A percentile compares a stretch with the other conserved stretches of the same genome.
phyloP scores from a whole-genome alignment of 2,113 vertebrate genomes.

The Myanophis thanlyinensis region DNA sequence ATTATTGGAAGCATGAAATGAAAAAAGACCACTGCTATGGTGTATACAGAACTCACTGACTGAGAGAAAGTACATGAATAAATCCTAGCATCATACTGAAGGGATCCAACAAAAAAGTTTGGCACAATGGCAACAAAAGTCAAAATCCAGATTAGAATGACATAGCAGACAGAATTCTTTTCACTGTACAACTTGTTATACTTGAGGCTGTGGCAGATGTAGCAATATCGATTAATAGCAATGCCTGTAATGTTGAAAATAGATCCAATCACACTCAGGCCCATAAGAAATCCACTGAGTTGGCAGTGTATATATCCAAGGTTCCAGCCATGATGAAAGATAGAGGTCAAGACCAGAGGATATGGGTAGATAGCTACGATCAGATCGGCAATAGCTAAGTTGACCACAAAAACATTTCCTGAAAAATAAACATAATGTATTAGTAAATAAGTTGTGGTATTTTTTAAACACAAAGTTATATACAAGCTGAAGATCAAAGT shows the following conservation, averaged over 20 bases:
- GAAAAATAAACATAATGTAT: slow-evolving; percentile 58
- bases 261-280: slow-evolving; percentile 92
- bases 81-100: slow-evolving; percentile 90
- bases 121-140: slow-evolving; percentile 89
- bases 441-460: neutral
- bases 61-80: slow-evolving; percentile 94
- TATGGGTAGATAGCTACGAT: slow-evolving; percentile 95
- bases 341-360: slow-evolving; percentile 88
- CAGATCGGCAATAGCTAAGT: slow-evolving; percentile 90
- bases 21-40: slow-evolving; percentile 92
- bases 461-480: neutral
- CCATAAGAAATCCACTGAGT: slow-evolving; percentile 94
- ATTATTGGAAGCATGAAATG: slow-evolving; percentile 92
- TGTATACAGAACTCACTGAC: slow-evolving; percentile 90
- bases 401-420: slow-evolving; percentile 90
- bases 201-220: slow-evolving; percentile 94
- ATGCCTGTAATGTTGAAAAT: slow-evolving; percentile 97
- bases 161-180: slow-evolving; percentile 88
- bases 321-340: slow-evolving; percentile 90
- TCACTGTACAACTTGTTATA: slow-evolving; percentile 90
- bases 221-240: slow-evolving; percentile 95
- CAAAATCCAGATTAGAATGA: slow-evolving; percentile 87
- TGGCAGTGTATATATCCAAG: slow-evolving; percentile 91
- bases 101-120: slow-evolving; percentile 86
- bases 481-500: neutral